Percentiles rank a stretch among this genome's conserved stretches.
Evolutionary conservation across 2,797 vertebrate genomes (phyloP).

Genomic region (Tinamus major): DNA sequence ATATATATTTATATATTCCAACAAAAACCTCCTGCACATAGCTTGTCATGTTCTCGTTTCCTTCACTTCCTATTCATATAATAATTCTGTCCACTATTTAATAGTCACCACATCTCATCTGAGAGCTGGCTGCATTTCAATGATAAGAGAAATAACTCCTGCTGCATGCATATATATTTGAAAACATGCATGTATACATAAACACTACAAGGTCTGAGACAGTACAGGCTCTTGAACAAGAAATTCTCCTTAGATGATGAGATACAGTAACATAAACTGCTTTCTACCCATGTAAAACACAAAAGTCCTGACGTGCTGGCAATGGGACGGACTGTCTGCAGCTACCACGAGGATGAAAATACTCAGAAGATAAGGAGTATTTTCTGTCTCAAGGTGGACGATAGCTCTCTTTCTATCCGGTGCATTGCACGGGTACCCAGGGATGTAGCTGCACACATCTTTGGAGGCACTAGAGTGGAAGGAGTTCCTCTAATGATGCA

Average conservation of each 20-base stretch:
- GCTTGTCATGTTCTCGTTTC: not conserved
- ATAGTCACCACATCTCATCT: not conserved
- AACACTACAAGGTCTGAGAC: not conserved
- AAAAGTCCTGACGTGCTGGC: not conserved
- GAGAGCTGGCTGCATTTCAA: not conserved
- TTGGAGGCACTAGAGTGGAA: slow-evolving; percentile 19
- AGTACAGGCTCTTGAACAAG: not conserved
- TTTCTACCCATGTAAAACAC: not conserved
- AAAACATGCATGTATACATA: accelerated
- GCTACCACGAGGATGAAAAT: not conserved
- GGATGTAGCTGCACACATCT: not conserved
- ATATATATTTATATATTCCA: not conserved
- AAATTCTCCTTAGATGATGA: not conserved
- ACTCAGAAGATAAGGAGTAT: not conserved
- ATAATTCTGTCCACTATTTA: not conserved
- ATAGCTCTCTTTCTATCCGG: not conserved
- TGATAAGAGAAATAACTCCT: not conserved
- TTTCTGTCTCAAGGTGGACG: not conserved
- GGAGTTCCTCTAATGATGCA: slow-evolving; percentile 33
- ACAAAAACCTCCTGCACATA: not conserved
- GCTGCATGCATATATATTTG: not conserved
- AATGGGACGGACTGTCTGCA: not conserved
- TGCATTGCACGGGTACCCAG: not conserved
- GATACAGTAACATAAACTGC: not conserved
- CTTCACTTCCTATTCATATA: not conserved